These are phyloP conservation scores for Platysteira castanea DNA, from an alignment of 2,113 vertebrate genomes.

Conservation along the genomic window DNA sequence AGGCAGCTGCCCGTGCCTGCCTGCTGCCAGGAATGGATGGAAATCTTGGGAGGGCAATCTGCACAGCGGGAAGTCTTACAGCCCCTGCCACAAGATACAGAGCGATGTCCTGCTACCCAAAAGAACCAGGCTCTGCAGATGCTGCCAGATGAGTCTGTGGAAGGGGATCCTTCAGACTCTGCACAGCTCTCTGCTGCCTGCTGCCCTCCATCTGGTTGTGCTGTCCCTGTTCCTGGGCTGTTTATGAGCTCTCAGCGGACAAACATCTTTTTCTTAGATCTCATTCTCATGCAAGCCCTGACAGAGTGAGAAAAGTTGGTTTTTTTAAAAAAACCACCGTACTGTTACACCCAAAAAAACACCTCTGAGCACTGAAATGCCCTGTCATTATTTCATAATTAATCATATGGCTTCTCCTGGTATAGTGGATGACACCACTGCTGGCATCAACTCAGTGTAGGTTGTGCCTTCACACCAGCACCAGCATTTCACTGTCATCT, in stretches of 20 bases:
- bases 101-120: background rate
- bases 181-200: background rate
- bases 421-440: background rate
- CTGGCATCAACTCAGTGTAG: background rate
- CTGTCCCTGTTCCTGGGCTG: background rate
- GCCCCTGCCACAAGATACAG: rapidly evolving
- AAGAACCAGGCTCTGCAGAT: background rate
- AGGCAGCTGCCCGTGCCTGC: background rate
- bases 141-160: background rate
- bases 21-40: background rate
- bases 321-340: background rate
- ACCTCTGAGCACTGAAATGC: background rate
- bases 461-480: background rate
- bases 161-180: background rate
- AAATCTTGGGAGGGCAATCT: background rate
- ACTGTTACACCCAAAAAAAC: background rate
- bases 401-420: background rate
- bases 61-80: background rate
- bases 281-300: background rate
- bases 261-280: background rate
- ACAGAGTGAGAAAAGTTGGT: background rate
- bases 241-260: background rate
- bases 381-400: background rate
- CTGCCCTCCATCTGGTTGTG: background rate
- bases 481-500: background rate